Evolutionary conservation across 2,113 vertebrate species (phyloP).

Genomic region (Bungarus multicinctus): DNA sequence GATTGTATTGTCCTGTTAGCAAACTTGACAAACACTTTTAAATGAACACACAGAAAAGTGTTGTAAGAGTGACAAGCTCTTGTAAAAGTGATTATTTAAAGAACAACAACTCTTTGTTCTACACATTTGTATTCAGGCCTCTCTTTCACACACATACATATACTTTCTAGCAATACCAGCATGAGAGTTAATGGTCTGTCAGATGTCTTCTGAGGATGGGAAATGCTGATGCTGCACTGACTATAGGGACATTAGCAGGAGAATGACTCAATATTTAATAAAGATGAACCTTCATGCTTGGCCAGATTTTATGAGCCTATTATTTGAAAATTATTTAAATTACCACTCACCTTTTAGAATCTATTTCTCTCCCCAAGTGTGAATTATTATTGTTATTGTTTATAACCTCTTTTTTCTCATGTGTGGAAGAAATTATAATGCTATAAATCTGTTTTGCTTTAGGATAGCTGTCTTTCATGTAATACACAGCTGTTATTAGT

Average conservation of each 20-base stretch:
- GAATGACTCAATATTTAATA: constrained; percentile 20
- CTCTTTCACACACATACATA: neutral
- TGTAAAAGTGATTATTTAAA: neutral
- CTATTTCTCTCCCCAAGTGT: constrained; percentile 14
- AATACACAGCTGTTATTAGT: constrained; percentile 28
- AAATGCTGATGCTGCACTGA: constrained; percentile 22
- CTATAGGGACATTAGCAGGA: neutral
- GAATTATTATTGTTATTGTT: constrained; percentile 17
- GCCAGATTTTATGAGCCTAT: constrained; percentile 19
- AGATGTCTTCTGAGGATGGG: neutral
- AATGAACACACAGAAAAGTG: neutral
- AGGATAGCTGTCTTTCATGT: neutral
- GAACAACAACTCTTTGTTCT: neutral
- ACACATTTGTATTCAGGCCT: neutral
- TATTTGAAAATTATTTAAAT: constrained; percentile 44
- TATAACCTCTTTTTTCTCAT: constrained; percentile 2
- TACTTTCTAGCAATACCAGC: neutral
- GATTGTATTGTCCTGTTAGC: neutral
- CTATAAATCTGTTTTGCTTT: constrained; percentile 12
- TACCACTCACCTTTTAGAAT: constrained; percentile 33
- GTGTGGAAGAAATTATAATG: neutral
- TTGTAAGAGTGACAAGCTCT: neutral
- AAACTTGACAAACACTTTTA: neutral
- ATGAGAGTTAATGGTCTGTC: neutral
- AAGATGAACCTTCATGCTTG: constrained; percentile 25